These are phyloP conservation scores for Saccostrea glomerata DNA, from an alignment of 1,140 invertebrate genomes.

Conservation along the genomic window DNA sequence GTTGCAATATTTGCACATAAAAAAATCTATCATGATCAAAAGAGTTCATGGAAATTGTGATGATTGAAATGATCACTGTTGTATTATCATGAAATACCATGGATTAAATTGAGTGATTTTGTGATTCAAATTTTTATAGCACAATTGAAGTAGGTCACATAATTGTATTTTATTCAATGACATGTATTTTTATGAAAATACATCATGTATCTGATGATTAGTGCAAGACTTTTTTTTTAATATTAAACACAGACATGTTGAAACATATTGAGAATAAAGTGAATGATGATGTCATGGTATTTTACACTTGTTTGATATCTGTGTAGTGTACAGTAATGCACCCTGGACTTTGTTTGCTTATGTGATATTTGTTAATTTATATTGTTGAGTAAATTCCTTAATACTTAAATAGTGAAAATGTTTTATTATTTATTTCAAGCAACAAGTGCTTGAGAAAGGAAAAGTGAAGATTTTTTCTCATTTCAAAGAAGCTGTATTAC, in stretches of 20 bases:
- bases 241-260: too few species aligned
- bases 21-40: too few species aligned
- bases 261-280: neutral
- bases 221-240: too few species aligned
- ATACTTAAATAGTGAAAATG: neutral
- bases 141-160: too few species aligned
- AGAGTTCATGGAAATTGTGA: too few species aligned
- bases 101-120: neutral
- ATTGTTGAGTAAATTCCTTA: slow-evolving; percentile 24
- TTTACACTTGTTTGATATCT: neutral
- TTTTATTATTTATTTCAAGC: neutral
- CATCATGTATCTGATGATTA: too few species aligned
- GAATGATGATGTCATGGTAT: neutral
- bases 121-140: neutral
- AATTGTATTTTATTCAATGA: too few species aligned
- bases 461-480: neutral
- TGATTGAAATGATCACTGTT: too few species aligned
- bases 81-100: too few species aligned
- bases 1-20: too few species aligned
- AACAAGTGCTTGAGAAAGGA: neutral
- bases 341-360: neutral
- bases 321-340: neutral
- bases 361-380: slow-evolving; percentile 30
- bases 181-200: too few species aligned
- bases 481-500: too few species aligned